Conservation (phyloP, 2,113 vertebrate species). For the Python bivittatus region DNA sequence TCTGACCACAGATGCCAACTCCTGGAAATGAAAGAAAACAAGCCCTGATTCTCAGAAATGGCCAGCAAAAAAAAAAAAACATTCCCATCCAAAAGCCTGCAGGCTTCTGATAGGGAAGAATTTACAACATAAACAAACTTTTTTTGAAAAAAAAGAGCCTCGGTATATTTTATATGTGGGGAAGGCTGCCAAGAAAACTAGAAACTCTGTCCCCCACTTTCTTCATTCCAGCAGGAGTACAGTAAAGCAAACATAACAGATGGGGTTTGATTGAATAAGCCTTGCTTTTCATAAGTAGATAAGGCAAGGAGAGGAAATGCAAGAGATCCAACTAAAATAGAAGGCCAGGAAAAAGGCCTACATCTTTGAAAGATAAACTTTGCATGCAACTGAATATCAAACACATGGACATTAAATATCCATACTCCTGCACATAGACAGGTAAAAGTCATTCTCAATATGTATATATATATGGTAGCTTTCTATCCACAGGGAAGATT, state of each 20-base stretch:
- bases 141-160: background rate
- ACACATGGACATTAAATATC: background rate
- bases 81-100: background rate
- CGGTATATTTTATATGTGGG: background rate
- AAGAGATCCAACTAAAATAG: background rate
- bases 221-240: background rate
- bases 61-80: background rate
- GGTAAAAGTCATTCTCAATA: background rate
- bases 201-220: background rate
- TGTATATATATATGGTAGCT: no score
- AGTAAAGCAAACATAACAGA: slow-evolving; percentile 1
- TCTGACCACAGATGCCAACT: background rate
- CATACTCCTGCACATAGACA: background rate
- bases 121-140: background rate
- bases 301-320: background rate
- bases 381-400: no score
- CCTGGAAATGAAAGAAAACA: background rate
- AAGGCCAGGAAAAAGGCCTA: background rate
- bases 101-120: background rate
- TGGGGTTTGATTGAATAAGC: background rate
- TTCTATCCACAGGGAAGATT: no score
- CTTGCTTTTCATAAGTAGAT: slow-evolving; percentile 9
- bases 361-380: background rate
- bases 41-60: background rate
- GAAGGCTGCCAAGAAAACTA: background rate